Evolutionary conservation across 2,797 vertebrate species (phyloP), one percentile per base, ranked within the genome.

Genomic region (Gymnocypris eckloni): DNA sequence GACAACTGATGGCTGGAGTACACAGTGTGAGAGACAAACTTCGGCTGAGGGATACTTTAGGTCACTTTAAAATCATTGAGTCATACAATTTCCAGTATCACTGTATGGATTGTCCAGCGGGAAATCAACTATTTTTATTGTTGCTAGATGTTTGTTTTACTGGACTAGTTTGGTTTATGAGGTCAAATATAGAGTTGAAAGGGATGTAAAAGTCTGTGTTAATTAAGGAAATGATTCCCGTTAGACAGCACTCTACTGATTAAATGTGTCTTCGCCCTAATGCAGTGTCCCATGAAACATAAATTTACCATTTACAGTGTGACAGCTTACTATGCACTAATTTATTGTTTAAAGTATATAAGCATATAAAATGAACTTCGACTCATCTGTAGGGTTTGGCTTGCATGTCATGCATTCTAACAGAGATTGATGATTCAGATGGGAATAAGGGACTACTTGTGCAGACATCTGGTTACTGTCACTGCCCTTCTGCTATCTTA

Each of bases 191-290:
- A 22, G 13, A 50, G 3, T 45, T 45, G 18, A 10, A 67, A 69
- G 45, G 10, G 48, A 70, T 37, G 12, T 4, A 9, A 75, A 45
- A 41, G 33, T 41, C 56, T 48, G 66, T 56, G 79, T 82, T 88
- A 70, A 87, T 89, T 87, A 88, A 56, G 41, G 67, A 54, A 78
- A 33, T 0, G 0, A 9, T 33, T 37, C 70, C 75, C 77, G 28
- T 48, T 28, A 50, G 83, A 82, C 66, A 73, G 50, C 66, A 25
- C 48, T 80, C 41, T 20, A 16, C 71, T 81, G 77, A 81, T 84
- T 86, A 87, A 83, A 81, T 25, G 25, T 72, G 20, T 52, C 56
- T 25, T 73, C 50, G 76, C 75, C n/a, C 81, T 79, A 81, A 81
- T 81, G 66, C 28, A 54, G 33, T 10, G 20, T 41, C 43, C 33